Evolutionary conservation across 2,113 vertebrate genomes (phyloP), one percentile per base, ranked within the genome.

Genomic region (Notothenia coriiceps): DNA sequence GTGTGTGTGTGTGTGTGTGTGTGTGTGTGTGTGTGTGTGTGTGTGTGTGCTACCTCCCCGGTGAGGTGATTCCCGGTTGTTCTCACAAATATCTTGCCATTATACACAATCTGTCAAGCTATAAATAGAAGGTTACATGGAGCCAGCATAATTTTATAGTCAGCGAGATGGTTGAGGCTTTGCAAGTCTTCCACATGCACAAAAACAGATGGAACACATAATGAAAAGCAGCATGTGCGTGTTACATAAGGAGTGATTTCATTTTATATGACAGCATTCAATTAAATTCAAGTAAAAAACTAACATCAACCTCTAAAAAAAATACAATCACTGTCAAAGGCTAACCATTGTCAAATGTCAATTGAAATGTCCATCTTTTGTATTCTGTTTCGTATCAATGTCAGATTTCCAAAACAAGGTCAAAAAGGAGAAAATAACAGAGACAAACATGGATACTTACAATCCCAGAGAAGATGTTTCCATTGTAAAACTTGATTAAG

Each of bases 21-120:
- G 69, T 79, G 65, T 63, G 65, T 57, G 55, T 72, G 64, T 50
- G 22, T 71, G 64, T 73, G 69, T 71, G 64, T 63, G 61, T 62
- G 12, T 20, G 33, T 75, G 60, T 80, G 61, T 71, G 50, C 60
- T 77, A 13, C 44, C 65, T 68, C 72, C 77, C 74, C 10, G 25
- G 71, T 70, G 72, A 83, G 79, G 73, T 82, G 59, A 79, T 88
- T 88, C 67, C 86, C 51, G 73, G 40, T 83, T 47, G 71, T 57
- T 73, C 51, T 44, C 62, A 83, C 57, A 70, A 55, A 82, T 67
- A 69, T 80, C 55, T 69, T 20, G 15, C 50, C 47, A 71, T 89
- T 78, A 63, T 55, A 55, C 44, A 74, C 70, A 84, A 71, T 82
- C 76, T 87, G 76, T 82, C 54, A 40, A 20, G 74, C 49, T 86